Evolutionary conservation across 2,113 vertebrate species (phyloP).

Genomic region (Mobula hypostoma): DNA sequence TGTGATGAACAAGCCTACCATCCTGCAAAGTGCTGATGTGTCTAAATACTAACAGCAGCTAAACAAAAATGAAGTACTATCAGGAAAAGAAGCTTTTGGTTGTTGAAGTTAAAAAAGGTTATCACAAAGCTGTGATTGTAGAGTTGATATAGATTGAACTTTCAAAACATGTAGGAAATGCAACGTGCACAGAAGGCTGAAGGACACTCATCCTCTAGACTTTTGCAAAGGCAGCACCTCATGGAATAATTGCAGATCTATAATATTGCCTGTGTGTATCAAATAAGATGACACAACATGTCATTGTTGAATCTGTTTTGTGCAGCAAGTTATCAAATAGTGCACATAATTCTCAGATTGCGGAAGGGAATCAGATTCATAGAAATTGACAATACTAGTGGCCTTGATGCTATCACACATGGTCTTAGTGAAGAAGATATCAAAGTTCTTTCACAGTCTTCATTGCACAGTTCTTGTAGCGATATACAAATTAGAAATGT

Average conservation of each 20-base stretch:
- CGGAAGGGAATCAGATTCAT: neutral
- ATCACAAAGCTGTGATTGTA: neutral
- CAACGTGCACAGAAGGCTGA: neutral
- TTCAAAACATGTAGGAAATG: neutral
- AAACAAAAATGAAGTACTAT: too few relatives aligned
- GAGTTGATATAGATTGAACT: neutral
- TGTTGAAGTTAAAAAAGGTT: neutral
- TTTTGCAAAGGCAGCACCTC: neutral
- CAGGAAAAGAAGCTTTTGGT: neutral
- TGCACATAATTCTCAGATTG: neutral
- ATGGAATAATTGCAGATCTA: neutral
- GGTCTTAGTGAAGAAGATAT: neutral
- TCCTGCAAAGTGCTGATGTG: too few relatives aligned
- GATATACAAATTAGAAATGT: too few relatives aligned
- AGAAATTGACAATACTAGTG: neutral
- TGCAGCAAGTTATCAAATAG: neutral
- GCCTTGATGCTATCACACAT: neutral
- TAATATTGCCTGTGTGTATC: neutral
- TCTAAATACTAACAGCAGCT: too few relatives aligned
- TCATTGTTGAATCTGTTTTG: neutral
- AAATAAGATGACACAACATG: neutral
- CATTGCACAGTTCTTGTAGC: too few relatives aligned
- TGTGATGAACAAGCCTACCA: neutral
- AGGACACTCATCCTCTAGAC: neutral
- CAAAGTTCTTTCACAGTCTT: too few relatives aligned